Evolutionary conservation across 2,113 vertebrate species (phyloP).

Genomic region (Phrynocephalus versicolor): DNA sequence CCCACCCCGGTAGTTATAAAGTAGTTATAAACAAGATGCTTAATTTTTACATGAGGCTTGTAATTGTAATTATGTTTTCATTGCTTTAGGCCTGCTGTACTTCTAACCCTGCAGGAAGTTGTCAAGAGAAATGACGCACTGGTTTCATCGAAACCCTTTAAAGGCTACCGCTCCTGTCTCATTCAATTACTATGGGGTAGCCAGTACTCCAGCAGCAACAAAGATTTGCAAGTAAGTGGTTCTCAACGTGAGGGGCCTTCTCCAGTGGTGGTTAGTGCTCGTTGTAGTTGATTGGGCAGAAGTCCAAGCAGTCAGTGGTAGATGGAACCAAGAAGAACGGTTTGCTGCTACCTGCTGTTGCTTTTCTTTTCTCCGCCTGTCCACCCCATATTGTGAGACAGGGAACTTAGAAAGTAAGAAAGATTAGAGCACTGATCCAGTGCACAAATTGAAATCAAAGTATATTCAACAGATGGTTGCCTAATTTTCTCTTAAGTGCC

Average conservation of each 20-base stretch:
- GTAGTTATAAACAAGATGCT: background rate
- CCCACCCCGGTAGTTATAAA: background rate
- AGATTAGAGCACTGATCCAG: too few relatives aligned
- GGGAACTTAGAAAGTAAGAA: too few relatives aligned
- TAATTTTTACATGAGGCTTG: background rate
- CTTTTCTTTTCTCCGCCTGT: too few relatives aligned
- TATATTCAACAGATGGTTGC: too few relatives aligned
- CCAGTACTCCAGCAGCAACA: constrained; percentile 84
- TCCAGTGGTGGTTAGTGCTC: too few relatives aligned
- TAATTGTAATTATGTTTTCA: constrained; percentile 11
- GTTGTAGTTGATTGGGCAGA: too few relatives aligned
- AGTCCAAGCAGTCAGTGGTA: too few relatives aligned
- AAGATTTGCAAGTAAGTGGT: constrained; percentile 96
- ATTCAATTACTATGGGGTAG: constrained; percentile 93
- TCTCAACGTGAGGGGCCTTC: background rate
- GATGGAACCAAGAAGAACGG: too few relatives aligned
- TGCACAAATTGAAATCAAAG: too few relatives aligned
- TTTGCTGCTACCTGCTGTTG: too few relatives aligned
- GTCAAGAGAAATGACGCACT: constrained; percentile 88
- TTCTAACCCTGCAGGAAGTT: constrained; percentile 10
- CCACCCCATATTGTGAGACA: too few relatives aligned
- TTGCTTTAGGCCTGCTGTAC: background rate
- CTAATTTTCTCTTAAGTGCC: too few relatives aligned
- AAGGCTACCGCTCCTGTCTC: constrained; percentile 94
- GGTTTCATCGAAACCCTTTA: constrained; percentile 98